Evolutionary conservation across 2,113 vertebrate genomes (phyloP).

Genomic region (Phaethon lepturus): DNA sequence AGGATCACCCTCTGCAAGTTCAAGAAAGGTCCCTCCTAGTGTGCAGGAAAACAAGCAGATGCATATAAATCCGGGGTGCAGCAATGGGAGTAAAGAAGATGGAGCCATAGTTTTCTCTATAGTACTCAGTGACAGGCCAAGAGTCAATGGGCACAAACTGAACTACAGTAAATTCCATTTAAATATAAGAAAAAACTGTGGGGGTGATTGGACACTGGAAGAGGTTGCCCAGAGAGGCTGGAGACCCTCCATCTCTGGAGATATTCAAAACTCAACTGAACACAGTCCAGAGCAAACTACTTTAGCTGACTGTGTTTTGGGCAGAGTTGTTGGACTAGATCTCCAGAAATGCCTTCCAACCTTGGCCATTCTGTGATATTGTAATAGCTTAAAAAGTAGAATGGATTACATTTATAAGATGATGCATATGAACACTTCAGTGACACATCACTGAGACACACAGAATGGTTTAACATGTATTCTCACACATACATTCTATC

Average conservation of each 20-base stretch:
- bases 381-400: background rate
- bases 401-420: background rate
- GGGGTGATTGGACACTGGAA: background rate
- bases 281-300: background rate
- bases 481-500: background rate
- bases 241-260: background rate
- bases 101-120: background rate
- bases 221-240: background rate
- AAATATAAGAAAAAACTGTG: background rate
- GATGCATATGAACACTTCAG: background rate
- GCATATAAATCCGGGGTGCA: rapidly evolving
- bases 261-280: background rate
- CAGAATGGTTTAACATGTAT: background rate
- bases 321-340: background rate
- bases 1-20: background rate
- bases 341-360: background rate
- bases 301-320: background rate
- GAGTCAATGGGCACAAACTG: background rate
- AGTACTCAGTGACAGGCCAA: background rate
- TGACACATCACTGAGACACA: background rate
- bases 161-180: background rate
- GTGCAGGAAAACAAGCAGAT: background rate
- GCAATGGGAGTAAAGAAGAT: background rate
- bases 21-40: background rate
- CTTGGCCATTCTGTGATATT: background rate